A percentile compares a stretch with the other conserved stretches of the same genome.
phyloP scores from a whole-genome alignment of 2,797 vertebrate genomes.

The Delichon dasypus region DNA sequence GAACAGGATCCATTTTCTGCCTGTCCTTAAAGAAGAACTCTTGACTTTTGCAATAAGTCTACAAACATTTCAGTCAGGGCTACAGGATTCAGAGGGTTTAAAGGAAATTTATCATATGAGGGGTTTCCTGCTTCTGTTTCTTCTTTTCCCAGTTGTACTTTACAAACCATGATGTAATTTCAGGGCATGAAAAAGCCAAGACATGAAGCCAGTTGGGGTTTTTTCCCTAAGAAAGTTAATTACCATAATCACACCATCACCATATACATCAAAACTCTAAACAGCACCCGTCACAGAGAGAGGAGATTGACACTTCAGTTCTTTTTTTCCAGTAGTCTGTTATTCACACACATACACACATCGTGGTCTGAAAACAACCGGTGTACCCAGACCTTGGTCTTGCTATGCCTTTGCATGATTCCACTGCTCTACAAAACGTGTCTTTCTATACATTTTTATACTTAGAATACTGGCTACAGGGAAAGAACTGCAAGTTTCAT shows the following conservation, averaged over 20 bases:
- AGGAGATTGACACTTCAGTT: background rate
- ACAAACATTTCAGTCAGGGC: background rate
- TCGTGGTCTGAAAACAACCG: background rate
- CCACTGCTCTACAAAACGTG: fast-evolving
- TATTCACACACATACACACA: background rate
- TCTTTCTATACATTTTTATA: background rate
- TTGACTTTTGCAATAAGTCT: background rate
- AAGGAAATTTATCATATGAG: background rate
- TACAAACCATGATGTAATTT: background rate
- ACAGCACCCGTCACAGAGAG: background rate
- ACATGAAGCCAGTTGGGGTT: fast-evolving
- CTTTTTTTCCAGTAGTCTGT: background rate
- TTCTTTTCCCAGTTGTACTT: background rate
- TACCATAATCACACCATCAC: background rate
- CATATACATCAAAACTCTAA: background rate
- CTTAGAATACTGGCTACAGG: background rate
- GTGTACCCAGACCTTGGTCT: background rate
- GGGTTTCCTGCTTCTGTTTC: background rate
- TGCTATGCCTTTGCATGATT: background rate
- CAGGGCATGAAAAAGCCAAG: background rate
- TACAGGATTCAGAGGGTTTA: background rate
- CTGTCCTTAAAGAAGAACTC: background rate
- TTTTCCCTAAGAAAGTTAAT: background rate
- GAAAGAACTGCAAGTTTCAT: background rate
- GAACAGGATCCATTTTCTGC: background rate